A percentile compares a stretch with the other conserved stretches of the same genome.
These are phyloP conservation scores for Bergia puertoricense DNA, from an alignment of 92 coral and sea anemone genomes.

Conservation along the genomic window DNA sequence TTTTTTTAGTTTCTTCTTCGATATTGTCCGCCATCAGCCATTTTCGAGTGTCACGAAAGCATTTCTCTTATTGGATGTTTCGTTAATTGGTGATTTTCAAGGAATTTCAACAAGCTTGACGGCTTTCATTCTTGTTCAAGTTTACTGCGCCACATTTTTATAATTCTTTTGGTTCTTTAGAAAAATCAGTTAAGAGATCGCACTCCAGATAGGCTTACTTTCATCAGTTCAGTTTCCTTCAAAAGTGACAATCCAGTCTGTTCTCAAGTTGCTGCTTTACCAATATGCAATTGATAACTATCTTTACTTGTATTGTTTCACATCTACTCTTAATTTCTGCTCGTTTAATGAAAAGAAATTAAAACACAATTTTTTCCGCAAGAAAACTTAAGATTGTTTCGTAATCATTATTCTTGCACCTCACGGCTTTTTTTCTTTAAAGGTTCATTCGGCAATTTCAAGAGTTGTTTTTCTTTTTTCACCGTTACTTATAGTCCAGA, in stretches of 20 bases:
- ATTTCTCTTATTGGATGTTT: too few species aligned
- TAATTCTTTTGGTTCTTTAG: background rate
- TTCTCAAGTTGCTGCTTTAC: background rate
- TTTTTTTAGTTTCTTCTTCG: too few species aligned
- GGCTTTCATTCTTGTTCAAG: background rate
- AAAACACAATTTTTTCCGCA: background rate
- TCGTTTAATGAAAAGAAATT: background rate
- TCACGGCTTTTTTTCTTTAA: too few species aligned
- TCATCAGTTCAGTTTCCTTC: background rate
- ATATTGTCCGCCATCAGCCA: too few species aligned
- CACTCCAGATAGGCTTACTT: background rate
- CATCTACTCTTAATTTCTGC: background rate
- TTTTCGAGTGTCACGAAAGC: too few species aligned
- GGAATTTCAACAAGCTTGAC: too few species aligned
- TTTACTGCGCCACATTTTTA: background rate
- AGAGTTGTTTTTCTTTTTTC: background rate
- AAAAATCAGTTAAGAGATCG: background rate
- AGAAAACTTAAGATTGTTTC: background rate
- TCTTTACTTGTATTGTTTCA: background rate
- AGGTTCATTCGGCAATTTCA: background rate
- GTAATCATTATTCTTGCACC: background rate
- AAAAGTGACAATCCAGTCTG: background rate
- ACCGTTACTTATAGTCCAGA: slow-evolving; percentile 1
- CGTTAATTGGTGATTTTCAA: too few species aligned
- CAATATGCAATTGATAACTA: background rate